Evolutionary conservation across 2,888 invertebrate genomes (phyloP).

Genomic region (Sarcophaga rosellei): DNA sequence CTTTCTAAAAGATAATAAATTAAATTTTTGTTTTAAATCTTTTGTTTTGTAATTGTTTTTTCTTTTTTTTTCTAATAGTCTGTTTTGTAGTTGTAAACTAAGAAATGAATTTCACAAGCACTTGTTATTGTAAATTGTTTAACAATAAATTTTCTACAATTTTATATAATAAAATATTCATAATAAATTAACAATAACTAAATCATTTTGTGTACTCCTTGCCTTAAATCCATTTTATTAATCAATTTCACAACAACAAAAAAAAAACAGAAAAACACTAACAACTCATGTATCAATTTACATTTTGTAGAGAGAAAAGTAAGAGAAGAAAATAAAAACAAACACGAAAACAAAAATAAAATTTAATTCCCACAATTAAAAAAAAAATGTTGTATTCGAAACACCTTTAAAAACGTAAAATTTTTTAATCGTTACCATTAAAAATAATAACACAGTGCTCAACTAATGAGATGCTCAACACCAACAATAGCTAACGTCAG

Average conservation of each 20-base stretch:
- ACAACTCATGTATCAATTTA: background rate
- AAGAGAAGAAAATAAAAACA: too few relatives aligned
- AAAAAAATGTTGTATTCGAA: constrained; percentile 19
- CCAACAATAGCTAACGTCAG: background rate
- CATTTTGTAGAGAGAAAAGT: background rate
- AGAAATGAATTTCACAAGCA: background rate
- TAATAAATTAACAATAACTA: background rate
- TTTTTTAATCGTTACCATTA: constrained; percentile 36
- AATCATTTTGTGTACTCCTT: constrained; percentile 1
- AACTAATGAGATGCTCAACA: constrained; percentile 25
- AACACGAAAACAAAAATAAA: too few relatives aligned
- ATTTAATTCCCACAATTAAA: constrained; percentile 51
- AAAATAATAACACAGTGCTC: constrained; percentile 26
- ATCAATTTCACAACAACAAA: background rate
- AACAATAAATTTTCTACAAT: background rate
- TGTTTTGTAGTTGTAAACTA: too few relatives aligned
- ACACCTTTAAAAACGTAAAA: constrained; percentile 18
- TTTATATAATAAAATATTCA: background rate
- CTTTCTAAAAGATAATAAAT: background rate
- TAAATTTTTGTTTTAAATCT: background rate
- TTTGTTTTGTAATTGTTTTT: background rate
- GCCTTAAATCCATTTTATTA: background rate
- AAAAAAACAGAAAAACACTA: too few relatives aligned
- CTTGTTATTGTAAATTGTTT: background rate
- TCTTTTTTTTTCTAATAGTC: too few relatives aligned